phyloP scores from a whole-genome alignment of 2,888 invertebrate genomes.

The Fragum sueziense region DNA sequence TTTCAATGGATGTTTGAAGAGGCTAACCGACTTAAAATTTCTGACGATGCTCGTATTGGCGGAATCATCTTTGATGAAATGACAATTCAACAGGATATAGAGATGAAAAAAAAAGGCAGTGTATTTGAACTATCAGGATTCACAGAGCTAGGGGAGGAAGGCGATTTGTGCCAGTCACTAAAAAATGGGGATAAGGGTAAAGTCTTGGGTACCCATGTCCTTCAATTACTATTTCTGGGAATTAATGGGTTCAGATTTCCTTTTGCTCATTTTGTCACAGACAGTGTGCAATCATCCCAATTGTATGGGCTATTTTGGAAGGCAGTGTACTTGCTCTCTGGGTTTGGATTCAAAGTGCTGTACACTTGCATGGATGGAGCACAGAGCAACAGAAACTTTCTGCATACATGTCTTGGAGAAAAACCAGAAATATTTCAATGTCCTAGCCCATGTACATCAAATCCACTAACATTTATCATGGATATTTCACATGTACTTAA shows the following conservation, averaged over 20 bases:
- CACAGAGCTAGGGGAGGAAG: slow-evolving; percentile 38
- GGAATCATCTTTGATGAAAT: slow-evolving; percentile 60
- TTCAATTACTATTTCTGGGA: slow-evolving; percentile 50
- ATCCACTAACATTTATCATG: slow-evolving; percentile 40
- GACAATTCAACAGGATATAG: slow-evolving; percentile 54
- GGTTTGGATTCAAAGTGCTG: slow-evolving; percentile 36
- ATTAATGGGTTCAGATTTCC: slow-evolving; percentile 53
- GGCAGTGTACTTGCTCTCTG: slow-evolving; percentile 28
- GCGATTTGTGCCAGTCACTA: neutral
- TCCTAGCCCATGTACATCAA: slow-evolving; percentile 31
- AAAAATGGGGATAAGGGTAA: slow-evolving; percentile 16
- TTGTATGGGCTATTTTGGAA: slow-evolving; percentile 43
- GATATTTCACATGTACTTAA: slow-evolving; percentile 56
- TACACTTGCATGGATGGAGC: slow-evolving; percentile 59
- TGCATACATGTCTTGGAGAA: slow-evolving; percentile 28
- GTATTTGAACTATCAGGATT: slow-evolving; percentile 51
- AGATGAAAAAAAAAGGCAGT: slow-evolving; percentile 46
- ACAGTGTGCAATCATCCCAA: slow-evolving; percentile 32
- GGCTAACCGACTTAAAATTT: slow-evolving; percentile 35
- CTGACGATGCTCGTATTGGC: slow-evolving; percentile 33
- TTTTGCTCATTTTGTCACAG: slow-evolving; percentile 45
- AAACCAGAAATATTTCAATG: slow-evolving; percentile 12
- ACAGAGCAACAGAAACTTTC: slow-evolving; percentile 36
- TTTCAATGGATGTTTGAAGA: slow-evolving; percentile 59
- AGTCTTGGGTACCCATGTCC: slow-evolving; percentile 40